Conservation (phyloP, 2,113 vertebrate species). For the Archocentrus centrarchus region DNA sequence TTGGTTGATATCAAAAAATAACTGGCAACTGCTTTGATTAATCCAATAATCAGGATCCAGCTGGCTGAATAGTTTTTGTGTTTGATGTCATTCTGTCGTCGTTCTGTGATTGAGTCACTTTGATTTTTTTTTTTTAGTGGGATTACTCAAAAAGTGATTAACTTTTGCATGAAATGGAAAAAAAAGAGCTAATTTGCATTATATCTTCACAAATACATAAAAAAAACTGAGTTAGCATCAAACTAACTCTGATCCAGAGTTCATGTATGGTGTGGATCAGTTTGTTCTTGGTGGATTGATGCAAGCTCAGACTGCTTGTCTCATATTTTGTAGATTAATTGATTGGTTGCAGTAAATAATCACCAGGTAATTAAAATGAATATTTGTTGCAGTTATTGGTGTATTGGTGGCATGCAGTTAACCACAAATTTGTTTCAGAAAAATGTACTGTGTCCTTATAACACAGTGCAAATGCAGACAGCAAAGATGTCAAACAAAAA, state of each 20-base stretch:
- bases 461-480: too few species aligned
- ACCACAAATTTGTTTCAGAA: too few species aligned
- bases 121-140: neutral
- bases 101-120: neutral
- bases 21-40: neutral
- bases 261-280: neutral
- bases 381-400: too few species aligned
- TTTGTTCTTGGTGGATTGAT: neutral
- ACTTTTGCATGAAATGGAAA: too few species aligned
- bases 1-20: neutral
- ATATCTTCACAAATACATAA: neutral
- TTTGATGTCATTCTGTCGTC: neutral
- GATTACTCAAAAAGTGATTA: neutral
- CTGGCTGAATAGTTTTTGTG: neutral
- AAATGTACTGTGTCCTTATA: too few species aligned
- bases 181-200: too few species aligned
- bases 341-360: too few species aligned
- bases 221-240: too few species aligned
- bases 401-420: neutral
- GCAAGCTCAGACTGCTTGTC: neutral
- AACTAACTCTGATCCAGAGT: neutral
- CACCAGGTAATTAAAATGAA: too few species aligned
- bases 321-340: too few species aligned
- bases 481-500: too few species aligned
- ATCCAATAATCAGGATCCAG: neutral